phyloP scores from a whole-genome alignment of 2,113 vertebrate species.

The Octodon degus region DNA sequence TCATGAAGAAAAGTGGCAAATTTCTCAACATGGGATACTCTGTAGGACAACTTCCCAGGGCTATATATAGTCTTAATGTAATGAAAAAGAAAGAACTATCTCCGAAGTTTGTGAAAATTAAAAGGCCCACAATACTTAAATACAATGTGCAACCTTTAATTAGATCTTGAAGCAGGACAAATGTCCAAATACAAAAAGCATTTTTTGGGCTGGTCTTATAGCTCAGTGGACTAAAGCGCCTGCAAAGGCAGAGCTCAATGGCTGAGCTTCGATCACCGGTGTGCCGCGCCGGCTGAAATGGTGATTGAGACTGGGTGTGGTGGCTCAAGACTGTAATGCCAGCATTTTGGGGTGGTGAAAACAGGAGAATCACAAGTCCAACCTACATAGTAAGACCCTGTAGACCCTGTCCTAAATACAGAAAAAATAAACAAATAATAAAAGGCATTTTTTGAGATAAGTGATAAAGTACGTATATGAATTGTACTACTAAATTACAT shows the following conservation, averaged over 20 bases:
- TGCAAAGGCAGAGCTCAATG: too few species aligned
- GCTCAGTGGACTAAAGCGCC: too few species aligned
- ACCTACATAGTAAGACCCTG: too few species aligned
- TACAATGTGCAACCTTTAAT: not conserved
- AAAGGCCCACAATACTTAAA: not conserved
- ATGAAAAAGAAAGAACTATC: not conserved
- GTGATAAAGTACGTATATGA: not conserved
- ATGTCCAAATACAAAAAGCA: not conserved
- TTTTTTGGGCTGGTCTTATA: not conserved
- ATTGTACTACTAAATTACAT: not conserved
- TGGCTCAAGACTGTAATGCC: too few species aligned
- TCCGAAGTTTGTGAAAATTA: not conserved
- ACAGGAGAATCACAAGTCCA: too few species aligned
- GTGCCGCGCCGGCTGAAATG: too few species aligned
- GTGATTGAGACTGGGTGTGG: too few species aligned
- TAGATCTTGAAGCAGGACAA: not conserved
- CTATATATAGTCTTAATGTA: not conserved
- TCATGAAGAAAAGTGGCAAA: constrained; percentile 9
- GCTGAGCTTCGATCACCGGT: too few species aligned
- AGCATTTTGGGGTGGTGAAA: too few species aligned
- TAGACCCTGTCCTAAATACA: too few species aligned
- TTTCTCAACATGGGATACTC: not conserved
- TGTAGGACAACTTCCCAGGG: not conserved
- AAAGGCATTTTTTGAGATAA: not conserved
- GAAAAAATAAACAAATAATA: too few species aligned